Evolutionary conservation across 2,113 vertebrate genomes (phyloP), one percentile per base, ranked within the genome.

Genomic region (Gorsachius goisagi): DNA sequence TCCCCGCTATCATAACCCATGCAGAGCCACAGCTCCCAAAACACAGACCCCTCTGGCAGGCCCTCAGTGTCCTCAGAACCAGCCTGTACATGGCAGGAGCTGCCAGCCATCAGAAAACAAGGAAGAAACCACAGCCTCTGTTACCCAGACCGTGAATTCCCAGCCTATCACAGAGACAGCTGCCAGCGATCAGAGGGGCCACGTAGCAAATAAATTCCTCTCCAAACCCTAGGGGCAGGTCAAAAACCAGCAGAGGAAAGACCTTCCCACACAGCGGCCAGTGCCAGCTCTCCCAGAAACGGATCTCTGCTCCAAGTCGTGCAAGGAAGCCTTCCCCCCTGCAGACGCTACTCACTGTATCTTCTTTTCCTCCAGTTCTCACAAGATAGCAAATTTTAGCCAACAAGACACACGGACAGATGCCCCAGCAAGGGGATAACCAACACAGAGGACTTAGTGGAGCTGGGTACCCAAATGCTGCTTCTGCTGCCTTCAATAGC

Each of bases 241-340:
- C 81, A 95, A 94, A 89, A 95, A 67, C 11, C 92, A 92, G 60
- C 83, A 91, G 92, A 95, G 30, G 20, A 89, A 92, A 92, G 94
- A 89, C 67, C 63, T 94, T 96, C 71, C 95, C 77, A 88, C 74
- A 73, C 23, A 85, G 67, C 3, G 2, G 66, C 22, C 3, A 4
- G 71, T 59, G 73, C 62, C 74, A 95, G 84, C 58, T 88, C 84
- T 79, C 47, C 64, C 59, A 94, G 71, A 85, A 96, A 93, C 3
- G 6, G 27, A 81, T 59, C 81, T 87, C 68, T 83, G 80, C 89
- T 95, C 69, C 59, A 76, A 77, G 64, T 55, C 63, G 66, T 3
- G 27, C 2, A 1, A 94, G 52, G 67, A 86, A 93, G 64, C 47
- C 60, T 47, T 69, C 53, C 64, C 35, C 24, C 19, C 58, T 47